phyloP scores from a whole-genome alignment of 2,888 invertebrate species.

The Congeria kusceri region DNA sequence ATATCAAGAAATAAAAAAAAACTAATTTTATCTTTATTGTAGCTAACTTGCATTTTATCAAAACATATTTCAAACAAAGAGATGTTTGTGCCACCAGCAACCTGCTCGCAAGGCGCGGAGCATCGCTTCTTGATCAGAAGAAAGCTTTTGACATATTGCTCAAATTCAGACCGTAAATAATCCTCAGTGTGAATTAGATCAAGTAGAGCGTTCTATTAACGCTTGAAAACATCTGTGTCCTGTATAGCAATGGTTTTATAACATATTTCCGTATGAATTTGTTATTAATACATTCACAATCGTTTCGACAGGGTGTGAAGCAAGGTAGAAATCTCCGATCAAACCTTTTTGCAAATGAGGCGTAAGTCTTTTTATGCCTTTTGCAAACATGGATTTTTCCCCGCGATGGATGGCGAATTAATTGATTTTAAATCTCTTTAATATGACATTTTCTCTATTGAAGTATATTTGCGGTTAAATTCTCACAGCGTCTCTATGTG shows the following conservation, averaged over 20 bases:
- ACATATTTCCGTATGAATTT: neutral
- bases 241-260: constrained; percentile 2
- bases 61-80: no score
- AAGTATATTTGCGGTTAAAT: constrained; percentile 19
- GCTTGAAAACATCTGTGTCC: neutral
- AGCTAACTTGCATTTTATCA: no score
- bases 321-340: neutral
- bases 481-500: neutral
- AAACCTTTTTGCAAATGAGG: constrained; percentile 6
- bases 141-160: no score
- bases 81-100: no score
- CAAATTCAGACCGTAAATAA: no score
- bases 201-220: neutral
- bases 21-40: no score
- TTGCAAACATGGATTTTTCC: neutral
- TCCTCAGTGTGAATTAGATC: no score
- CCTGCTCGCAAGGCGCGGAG: no score
- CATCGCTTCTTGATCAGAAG: no score
- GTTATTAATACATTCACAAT: neutral
- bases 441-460: constrained; percentile 2
- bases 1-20: no score
- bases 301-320: neutral
- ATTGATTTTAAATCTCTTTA: constrained; percentile 18
- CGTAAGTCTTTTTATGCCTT: neutral
- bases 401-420: constrained; percentile 7